phyloP scores from a whole-genome alignment of 2,888 invertebrate species.

The Oeneis ivallda region DNA sequence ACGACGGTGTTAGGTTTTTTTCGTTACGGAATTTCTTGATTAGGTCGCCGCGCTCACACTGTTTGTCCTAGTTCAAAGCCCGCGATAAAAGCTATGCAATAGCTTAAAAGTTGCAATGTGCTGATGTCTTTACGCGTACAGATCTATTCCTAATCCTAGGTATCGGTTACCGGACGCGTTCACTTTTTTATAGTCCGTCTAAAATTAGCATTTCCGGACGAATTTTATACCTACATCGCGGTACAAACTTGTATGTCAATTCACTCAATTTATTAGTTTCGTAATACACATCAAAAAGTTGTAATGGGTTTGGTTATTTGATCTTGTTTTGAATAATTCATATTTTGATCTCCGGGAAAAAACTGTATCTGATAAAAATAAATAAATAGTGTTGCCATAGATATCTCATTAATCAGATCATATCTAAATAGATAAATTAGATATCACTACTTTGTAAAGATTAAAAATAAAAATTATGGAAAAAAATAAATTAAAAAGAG shows the following conservation, averaged over 20 bases:
- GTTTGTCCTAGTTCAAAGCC: too few species aligned
- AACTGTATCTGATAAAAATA: too few species aligned
- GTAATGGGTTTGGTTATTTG: not conserved
- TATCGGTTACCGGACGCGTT: slow-evolving; percentile 12
- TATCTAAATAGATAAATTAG: too few species aligned
- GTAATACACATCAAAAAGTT: not conserved
- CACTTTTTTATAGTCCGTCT: slow-evolving; percentile 11
- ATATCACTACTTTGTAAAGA: too few species aligned
- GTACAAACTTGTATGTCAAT: slow-evolving; percentile 10
- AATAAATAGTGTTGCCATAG: too few species aligned
- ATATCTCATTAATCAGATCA: too few species aligned
- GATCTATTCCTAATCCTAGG: not conserved
- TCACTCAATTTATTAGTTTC: not conserved
- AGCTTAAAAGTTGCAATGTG: not conserved
- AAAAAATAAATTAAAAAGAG: too few species aligned
- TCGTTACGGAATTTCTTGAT: too few species aligned
- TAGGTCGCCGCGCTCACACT: too few species aligned
- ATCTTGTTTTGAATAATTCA: slow-evolving; percentile 1
- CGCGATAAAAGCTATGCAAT: too few species aligned
- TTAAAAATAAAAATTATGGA: too few species aligned
- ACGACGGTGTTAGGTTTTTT: too few species aligned
- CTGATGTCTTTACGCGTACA: not conserved
- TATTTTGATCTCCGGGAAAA: not conserved
- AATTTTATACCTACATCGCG: not conserved
- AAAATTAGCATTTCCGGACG: slow-evolving; percentile 9